Percentiles rank a stretch among this genome's conserved stretches.
phyloP scores from a whole-genome alignment of 2,797 vertebrate genomes.

The Notolepis coatsorum region DNA sequence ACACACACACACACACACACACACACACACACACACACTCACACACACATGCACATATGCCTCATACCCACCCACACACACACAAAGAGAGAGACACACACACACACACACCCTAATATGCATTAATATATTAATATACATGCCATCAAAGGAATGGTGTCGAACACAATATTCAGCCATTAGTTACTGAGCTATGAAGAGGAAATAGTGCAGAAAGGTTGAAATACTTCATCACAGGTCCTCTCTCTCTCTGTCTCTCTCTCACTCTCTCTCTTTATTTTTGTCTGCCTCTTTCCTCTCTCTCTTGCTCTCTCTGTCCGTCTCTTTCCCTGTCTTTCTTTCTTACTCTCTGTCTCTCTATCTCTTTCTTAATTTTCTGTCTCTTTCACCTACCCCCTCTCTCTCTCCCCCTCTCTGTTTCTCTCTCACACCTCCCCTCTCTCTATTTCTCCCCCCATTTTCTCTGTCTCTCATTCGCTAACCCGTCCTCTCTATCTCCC shows the following conservation, averaged over 20 bases:
- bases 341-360: too few relatives aligned
- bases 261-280: background rate
- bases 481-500: background rate
- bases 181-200: conserved; percentile 24
- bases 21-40: background rate
- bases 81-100: too few relatives aligned
- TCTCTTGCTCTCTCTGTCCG: background rate
- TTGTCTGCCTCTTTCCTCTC: background rate
- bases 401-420: background rate
- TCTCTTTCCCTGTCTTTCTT: background rate
- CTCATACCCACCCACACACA: too few relatives aligned
- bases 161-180: conserved; percentile 20
- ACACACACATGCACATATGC: conserved; percentile 13
- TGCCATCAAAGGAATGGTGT: too few relatives aligned
- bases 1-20: too few relatives aligned
- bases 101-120: conserved; percentile 5
- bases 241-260: conserved; percentile 4
- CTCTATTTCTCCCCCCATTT: background rate
- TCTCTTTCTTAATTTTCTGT: too few relatives aligned
- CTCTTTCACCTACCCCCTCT: conserved; percentile 1
- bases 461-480: too few relatives aligned
- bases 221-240: conserved; percentile 29
- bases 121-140: too few relatives aligned
- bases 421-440: conserved; percentile 6
- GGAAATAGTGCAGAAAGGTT: conserved; percentile 31